Evolutionary conservation across 1,140 invertebrate species (phyloP).

Genomic region (Pseudomyrmex dendroicus): DNA sequence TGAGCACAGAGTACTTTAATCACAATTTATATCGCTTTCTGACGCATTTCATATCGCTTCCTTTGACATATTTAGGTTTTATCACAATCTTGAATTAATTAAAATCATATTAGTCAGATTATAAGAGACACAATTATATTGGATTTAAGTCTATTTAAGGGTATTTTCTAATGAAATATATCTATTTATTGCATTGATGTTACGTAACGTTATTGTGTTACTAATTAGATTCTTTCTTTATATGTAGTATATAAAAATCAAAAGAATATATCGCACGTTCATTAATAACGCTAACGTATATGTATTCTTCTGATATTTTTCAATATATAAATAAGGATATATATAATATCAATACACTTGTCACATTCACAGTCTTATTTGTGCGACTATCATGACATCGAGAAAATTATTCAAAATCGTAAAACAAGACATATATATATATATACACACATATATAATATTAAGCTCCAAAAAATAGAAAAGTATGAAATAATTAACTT

Average conservation of each 20-base stretch:
- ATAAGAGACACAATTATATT: slow-evolving; percentile 1
- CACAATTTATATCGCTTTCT: not conserved
- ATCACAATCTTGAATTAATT: not conserved
- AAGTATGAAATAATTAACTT: no score
- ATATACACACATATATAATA: no score
- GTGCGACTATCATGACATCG: no score
- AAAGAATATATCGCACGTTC: not conserved
- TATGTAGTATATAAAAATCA: slow-evolving; percentile 16
- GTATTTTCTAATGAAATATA: not conserved
- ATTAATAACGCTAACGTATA: no score
- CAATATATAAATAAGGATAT: no score
- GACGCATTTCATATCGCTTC: not conserved
- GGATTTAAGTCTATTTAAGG: not conserved
- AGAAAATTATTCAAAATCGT: no score
- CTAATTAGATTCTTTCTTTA: not conserved
- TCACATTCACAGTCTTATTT: no score
- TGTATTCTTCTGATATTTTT: no score
- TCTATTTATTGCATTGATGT: not conserved
- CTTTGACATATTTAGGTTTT: not conserved
- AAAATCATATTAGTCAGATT: not conserved
- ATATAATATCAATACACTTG: no score
- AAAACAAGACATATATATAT: no score
- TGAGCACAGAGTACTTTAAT: no score
- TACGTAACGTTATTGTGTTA: not conserved
- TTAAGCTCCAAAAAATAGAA: no score